Evolutionary conservation across 2,797 vertebrate genomes (phyloP).

Genomic region (Rhabdomys pumilio): DNA sequence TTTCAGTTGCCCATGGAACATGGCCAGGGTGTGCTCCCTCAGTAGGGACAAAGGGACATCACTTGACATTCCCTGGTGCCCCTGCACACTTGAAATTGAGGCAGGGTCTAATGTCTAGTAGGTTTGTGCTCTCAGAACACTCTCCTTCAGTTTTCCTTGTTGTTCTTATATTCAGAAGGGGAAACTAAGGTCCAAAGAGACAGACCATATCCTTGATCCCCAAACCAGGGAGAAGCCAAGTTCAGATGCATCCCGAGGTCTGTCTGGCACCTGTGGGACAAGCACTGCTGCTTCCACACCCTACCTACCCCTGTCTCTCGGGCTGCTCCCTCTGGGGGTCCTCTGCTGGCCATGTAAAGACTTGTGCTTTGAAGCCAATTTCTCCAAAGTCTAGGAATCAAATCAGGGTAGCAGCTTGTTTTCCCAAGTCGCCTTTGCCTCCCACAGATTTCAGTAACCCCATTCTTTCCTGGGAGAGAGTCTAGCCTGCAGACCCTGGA

Average conservation of each 20-base stretch:
- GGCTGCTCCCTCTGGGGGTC: neutral
- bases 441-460: neutral
- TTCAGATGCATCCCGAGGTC: neutral
- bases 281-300: neutral
- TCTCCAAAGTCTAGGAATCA: neutral
- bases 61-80: neutral
- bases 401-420: neutral
- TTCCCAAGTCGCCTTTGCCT: neutral
- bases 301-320: neutral
- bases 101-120: too few relatives aligned
- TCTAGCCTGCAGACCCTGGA: neutral
- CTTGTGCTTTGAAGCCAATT: too few relatives aligned
- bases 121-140: neutral
- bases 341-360: neutral
- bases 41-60: neutral
- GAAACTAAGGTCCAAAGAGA: neutral
- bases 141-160: neutral
- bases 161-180: neutral
- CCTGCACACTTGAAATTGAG: neutral
- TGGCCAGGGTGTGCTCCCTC: fast-evolving
- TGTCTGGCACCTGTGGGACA: neutral
- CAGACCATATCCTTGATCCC: neutral
- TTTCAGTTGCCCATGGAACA: neutral
- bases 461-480: neutral
- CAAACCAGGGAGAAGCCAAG: neutral